These are phyloP conservation scores for Corythornis leucogaster DNA, from an alignment of 2,797 vertebrate species.

Conservation along the genomic window DNA sequence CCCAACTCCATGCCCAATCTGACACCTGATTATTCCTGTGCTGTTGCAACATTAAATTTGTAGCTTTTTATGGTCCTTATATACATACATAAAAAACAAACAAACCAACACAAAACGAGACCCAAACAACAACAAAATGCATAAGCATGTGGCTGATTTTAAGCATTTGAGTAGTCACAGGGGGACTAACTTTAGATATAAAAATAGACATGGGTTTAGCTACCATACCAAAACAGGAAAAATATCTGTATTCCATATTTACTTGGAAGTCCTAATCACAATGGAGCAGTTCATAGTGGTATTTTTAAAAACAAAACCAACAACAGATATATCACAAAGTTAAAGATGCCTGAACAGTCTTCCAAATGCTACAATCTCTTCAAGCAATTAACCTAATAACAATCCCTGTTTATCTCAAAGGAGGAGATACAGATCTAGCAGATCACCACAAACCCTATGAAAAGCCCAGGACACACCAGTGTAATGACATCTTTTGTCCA, in stretches of 20 bases:
- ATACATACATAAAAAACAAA: neutral
- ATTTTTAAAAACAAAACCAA: neutral
- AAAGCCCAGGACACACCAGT: rapidly evolving
- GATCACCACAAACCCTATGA: neutral
- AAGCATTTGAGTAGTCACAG: rapidly evolving
- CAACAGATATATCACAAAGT: rapidly evolving
- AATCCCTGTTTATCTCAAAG: rapidly evolving
- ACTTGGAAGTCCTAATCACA: neutral
- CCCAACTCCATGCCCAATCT: neutral
- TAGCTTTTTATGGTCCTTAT: neutral
- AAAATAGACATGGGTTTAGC: neutral
- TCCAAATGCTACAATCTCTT: neutral
- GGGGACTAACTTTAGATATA: neutral
- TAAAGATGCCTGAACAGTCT: neutral
- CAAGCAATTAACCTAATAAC: neutral
- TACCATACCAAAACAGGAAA: neutral
- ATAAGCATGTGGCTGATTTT: neutral
- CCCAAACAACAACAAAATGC: too few species aligned
- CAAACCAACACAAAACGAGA: too few species aligned
- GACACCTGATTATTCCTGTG: neutral
- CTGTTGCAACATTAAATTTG: neutral
- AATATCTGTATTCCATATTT: neutral
- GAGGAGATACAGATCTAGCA: neutral
- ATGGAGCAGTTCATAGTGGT: neutral
- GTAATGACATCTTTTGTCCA: rapidly evolving